Base-by-base conservation (phyloP, 2,888 invertebrate genomes). In the Anarsia innoxiella region DNA sequence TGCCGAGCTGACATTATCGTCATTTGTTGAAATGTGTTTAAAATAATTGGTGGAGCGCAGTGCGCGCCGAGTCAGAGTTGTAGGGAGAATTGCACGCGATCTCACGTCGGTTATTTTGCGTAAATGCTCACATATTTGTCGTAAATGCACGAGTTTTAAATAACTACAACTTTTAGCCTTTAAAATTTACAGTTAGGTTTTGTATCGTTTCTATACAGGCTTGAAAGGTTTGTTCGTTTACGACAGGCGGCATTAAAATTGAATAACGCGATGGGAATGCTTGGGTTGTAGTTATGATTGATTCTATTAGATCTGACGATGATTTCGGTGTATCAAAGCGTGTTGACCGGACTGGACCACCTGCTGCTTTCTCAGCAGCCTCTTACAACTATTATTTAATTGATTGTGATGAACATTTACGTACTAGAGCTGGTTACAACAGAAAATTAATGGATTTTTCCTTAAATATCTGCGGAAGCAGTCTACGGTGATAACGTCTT, bases 21-120 rank as follows among this genome's bases (percentile, higher is more conserved):
- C 78, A 77, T 79, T 83, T 82, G 83, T 83, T 80, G 82, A 83
- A 84, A 82, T 76, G 83, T 79, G 66, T 83, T 84, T 84, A 84
- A 82, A 83, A 82, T 84, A 84, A 84, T 84, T 83, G 80, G 66
- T 62, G 63, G 66, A 61, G 66, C 57, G 67, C 72, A 63, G 68
- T 70, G 79, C 64, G 66, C 72, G 60, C 77, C 72, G 77, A 69
- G 70, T 69, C 68, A 62, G 60, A 56, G 69, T 67, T 66, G 74
- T 75, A 69, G 67, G 55, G 66, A 71, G 76, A 77, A 76, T 75
- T 72, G 80, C 83, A 79, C 80, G 83, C 83, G 68, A 83, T 75
- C 66, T 57, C 65, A 61, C 53, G 63, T 57, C 64, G 60, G 60
- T 62, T 64, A 68, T 69, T 72, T 71, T 68, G 71, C 62, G 72